Percentiles rank a stretch among this genome's conserved stretches.
Evolutionary conservation across 2,888 invertebrate species (phyloP).

Genomic region (Lasioglossum figueresi): DNA sequence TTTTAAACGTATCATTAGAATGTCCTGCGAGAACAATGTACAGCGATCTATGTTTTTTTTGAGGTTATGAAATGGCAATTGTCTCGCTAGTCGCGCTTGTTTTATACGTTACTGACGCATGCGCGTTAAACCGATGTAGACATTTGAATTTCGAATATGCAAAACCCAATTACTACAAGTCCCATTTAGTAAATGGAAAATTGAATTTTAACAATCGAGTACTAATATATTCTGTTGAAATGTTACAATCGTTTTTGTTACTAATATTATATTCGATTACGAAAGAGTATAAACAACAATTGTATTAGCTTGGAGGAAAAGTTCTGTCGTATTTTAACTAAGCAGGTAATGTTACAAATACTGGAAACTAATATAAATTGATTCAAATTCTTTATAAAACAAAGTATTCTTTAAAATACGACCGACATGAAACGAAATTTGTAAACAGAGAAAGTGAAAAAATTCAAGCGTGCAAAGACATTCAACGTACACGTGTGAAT

Average conservation of each 20-base stretch:
- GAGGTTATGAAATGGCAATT: constrained; percentile 38
- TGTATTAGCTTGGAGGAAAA: no score
- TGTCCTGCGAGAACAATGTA: not conserved
- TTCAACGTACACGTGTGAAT: not conserved
- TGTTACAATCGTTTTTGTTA: no score
- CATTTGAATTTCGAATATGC: not conserved
- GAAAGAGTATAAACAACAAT: no score
- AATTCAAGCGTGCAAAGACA: not conserved
- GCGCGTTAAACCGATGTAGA: constrained; percentile 17
- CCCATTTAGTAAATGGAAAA: not conserved
- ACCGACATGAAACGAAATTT: not conserved
- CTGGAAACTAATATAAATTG: no score
- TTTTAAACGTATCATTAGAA: not conserved
- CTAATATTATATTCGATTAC: no score
- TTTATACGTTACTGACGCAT: constrained; percentile 27
- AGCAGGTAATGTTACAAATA: no score
- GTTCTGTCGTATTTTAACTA: no score
- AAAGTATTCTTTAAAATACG: no score
- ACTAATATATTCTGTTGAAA: no score
- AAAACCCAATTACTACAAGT: not conserved
- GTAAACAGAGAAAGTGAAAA: not conserved
- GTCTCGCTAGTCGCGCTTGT: constrained; percentile 5
- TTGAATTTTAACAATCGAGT: no score
- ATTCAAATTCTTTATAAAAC: no score
- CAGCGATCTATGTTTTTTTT: not conserved